Conservation (phyloP, 2,113 vertebrate species). For the Poeciliopsis turrubarensis region DNA sequence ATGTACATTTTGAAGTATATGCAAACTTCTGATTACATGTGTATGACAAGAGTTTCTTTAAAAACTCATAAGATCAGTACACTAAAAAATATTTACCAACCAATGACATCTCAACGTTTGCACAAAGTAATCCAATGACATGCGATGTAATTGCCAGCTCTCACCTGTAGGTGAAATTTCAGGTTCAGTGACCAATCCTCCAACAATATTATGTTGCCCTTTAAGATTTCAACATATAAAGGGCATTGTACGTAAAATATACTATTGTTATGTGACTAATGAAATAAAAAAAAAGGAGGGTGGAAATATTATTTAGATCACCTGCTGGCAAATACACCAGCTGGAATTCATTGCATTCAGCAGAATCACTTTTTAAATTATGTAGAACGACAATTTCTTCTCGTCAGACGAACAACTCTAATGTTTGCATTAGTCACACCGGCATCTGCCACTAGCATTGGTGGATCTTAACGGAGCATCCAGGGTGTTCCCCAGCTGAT, state of each 20-base stretch:
- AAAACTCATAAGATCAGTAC: neutral
- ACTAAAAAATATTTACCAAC: too few species aligned
- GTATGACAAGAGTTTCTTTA: neutral
- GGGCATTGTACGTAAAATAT: too few species aligned
- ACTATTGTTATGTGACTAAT: neutral
- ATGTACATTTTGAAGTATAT: neutral
- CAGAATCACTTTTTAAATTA: neutral
- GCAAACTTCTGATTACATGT: neutral
- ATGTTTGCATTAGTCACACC: neutral
- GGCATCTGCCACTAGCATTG: neutral
- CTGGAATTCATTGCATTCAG: neutral
- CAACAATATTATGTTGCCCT: too few species aligned
- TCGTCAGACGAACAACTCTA: too few species aligned
- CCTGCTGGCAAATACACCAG: neutral
- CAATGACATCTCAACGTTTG: neutral
- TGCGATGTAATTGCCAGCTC: neutral
- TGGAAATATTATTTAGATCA: neutral
- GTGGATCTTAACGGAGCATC: neutral
- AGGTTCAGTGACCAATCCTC: too few species aligned
- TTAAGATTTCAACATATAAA: too few species aligned
- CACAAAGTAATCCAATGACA: neutral
- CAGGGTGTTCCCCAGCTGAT: neutral
- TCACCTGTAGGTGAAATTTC: too few species aligned
- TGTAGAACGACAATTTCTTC: neutral
- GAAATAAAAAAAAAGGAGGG: neutral